Evolutionary conservation across 2,888 invertebrate species (phyloP), one percentile per base, ranked within the genome.

Genomic region (Alsophila aescularia): DNA sequence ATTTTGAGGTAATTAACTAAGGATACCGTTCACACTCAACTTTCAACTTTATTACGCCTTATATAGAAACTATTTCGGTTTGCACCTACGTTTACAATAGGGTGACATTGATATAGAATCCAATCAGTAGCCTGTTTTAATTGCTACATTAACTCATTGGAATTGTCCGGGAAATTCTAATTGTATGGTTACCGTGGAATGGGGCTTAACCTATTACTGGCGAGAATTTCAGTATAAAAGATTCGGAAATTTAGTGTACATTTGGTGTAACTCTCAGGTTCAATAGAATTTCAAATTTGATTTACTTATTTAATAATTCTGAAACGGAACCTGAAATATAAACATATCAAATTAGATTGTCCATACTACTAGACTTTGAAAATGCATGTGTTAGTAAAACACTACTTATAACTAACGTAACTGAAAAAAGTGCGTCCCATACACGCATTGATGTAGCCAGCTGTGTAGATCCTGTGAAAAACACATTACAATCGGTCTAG

Each of bases 131-230:
- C 52, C 41, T 51, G 69, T 62, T 74, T 64, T 67, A 74, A 76
- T 77, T 77, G 74, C 59, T 63, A 67, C 66, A 73, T 77, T 77
- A 74, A 74, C 68, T 75, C 66, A 70, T 76, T 72, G 60, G 61
- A 67, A 72, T 72, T 71, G 77, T 69, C 69, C 72, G 67, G 65
- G 66, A 65, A 65, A 72, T 60, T 58, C 72, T 73, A 73, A 73
- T 72, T 72, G 70, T 66, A 66, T 66, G 63, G 71, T 66, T 68
- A 65, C 58, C 63, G 57, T 63, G 62, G 60, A 70, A 73, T 62
- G 49, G 64, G 56, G 62, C 68, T 69, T 64, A 48, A 57, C 49
- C 66, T 61, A 60, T 61, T 60, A 50, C 15, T 36, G 50, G n/a
- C 1, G 31, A 47, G 16, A 34, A 29, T 32, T 16, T 10, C 44